phyloP scores from a whole-genome alignment of 2,113 vertebrate species.

The Leptobrachium ailaonicum region DNA sequence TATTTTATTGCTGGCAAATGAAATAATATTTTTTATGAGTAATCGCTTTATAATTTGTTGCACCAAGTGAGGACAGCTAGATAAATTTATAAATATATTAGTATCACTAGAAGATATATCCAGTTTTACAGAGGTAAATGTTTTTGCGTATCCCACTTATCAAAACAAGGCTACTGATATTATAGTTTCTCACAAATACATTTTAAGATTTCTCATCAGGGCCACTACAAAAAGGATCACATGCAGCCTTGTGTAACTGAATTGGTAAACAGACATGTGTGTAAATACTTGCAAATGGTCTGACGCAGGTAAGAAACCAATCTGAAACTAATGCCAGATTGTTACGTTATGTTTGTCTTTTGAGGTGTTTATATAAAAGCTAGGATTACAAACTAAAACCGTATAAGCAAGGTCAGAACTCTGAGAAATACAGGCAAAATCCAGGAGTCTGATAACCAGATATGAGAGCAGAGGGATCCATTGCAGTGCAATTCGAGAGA shows the following conservation, averaged over 20 bases:
- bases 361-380: not conserved
- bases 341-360: not conserved
- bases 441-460: constrained; percentile 17
- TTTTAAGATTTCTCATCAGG: too few species aligned
- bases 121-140: too few species aligned
- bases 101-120: too few species aligned
- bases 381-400: constrained; percentile 2
- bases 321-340: not conserved
- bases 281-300: not conserved
- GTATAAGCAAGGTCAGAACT: constrained; percentile 19
- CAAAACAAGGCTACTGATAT: too few species aligned
- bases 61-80: too few species aligned
- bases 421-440: constrained; percentile 15
- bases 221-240: too few species aligned
- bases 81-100: too few species aligned
- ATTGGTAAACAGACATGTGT: not conserved
- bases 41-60: too few species aligned
- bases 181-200: too few species aligned
- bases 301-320: not conserved
- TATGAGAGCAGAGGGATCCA: not conserved
- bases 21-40: too few species aligned
- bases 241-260: not conserved
- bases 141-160: too few species aligned
- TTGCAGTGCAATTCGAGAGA: not conserved
- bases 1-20: too few species aligned